These are phyloP conservation scores for Patella caerulea DNA, from an alignment of 2,888 invertebrate species.

Conservation along the genomic window DNA sequence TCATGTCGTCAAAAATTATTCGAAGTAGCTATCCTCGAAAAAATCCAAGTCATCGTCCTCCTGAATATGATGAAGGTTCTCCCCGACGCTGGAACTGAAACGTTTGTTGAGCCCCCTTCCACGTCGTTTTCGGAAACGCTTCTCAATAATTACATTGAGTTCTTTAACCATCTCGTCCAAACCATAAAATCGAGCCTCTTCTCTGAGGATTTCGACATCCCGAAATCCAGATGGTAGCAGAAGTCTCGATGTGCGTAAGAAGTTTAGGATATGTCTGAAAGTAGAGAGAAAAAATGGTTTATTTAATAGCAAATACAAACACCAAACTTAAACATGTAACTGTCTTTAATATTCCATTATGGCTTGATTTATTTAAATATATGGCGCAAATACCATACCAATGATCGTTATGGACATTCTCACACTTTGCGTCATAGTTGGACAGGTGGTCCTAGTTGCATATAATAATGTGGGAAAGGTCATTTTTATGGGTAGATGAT, in stretches of 20 bases:
- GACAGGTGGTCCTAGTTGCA: too few species aligned
- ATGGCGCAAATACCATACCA: too few species aligned
- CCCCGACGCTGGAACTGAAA: conserved; percentile 42
- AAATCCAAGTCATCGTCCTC: conserved; percentile 38
- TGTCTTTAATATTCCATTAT: too few species aligned
- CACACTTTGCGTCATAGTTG: too few species aligned
- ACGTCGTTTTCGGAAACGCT: conserved; percentile 18
- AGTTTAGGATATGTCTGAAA: conserved; percentile 57
- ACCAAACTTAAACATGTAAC: too few species aligned
- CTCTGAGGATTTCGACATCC: conserved; percentile 53
- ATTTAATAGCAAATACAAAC: neutral
- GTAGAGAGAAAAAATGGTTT: neutral
- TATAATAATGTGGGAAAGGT: too few species aligned
- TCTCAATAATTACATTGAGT: conserved; percentile 25
- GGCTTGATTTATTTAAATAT: too few species aligned
- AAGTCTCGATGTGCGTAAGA: conserved; percentile 53
- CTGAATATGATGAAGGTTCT: conserved; percentile 37
- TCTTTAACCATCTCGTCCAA: conserved; percentile 44
- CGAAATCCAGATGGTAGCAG: conserved; percentile 55
- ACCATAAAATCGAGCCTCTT: conserved; percentile 56
- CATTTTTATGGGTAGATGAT: too few species aligned
- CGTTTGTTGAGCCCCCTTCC: conserved; percentile 17
- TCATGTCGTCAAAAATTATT: neutral
- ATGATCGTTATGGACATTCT: too few species aligned
- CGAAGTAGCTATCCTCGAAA: conserved; percentile 38